Conservation (phyloP, 2,113 vertebrate genomes). For the Cygnus buccinator region DNA sequence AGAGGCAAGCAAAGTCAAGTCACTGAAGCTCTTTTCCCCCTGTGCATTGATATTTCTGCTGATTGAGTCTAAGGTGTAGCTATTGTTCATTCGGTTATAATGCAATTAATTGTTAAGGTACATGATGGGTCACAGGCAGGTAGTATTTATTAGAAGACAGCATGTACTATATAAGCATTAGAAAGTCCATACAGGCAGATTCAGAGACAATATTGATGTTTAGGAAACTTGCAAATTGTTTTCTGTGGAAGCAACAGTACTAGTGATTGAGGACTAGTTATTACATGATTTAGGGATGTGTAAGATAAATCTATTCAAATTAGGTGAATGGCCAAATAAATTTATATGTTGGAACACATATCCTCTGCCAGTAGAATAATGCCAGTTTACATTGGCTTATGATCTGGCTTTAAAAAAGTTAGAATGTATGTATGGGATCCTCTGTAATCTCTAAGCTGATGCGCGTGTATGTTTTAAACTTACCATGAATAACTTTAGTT, state of each 20-base stretch:
- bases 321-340: not conserved
- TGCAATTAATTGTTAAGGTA: not conserved
- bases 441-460: not conserved
- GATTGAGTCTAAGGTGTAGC: not conserved
- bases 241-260: not conserved
- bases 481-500: not conserved
- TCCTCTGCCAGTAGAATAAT: not conserved
- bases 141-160: not conserved
- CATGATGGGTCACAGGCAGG: not conserved
- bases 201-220: not conserved
- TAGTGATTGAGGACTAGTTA: not conserved
- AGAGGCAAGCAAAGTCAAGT: fast-evolving
- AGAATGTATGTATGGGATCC: not conserved
- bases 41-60: not conserved
- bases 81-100: not conserved
- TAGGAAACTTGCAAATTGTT: not conserved
- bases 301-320: not conserved
- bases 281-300: not conserved
- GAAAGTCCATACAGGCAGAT: not conserved
- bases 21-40: not conserved
- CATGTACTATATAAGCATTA: not conserved
- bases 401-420: not conserved
- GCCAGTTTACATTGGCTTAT: not conserved
- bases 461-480: not conserved
- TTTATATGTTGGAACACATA: not conserved